phyloP scores from a whole-genome alignment of 2,888 invertebrate species.

The Chaetogeoica ovagalla region DNA sequence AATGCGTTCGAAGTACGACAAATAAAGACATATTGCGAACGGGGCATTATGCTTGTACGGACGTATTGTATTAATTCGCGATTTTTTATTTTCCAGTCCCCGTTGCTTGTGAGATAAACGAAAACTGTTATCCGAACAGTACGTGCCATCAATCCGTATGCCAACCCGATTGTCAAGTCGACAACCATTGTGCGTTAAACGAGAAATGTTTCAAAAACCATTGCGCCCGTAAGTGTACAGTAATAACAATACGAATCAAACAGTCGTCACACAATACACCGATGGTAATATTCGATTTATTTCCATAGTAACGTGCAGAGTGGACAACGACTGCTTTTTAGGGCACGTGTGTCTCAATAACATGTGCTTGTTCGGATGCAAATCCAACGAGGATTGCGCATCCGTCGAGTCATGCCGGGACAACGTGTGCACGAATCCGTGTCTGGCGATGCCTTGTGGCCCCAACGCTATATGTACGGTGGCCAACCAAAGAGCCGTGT shows the following conservation, averaged over 20 bases:
- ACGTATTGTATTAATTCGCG: background rate
- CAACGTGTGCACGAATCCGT: constrained; percentile 80
- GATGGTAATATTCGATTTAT: background rate
- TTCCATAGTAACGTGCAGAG: constrained; percentile 76
- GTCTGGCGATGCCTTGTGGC: constrained; percentile 77
- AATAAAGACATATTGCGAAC: background rate
- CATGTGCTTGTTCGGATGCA: constrained; percentile 84
- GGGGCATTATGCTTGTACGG: background rate
- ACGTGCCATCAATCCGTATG: constrained; percentile 82
- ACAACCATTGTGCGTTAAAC: constrained; percentile 84
- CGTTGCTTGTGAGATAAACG: constrained; percentile 70
- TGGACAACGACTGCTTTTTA: constrained; percentile 89
- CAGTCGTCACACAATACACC: no score
- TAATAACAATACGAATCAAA: no score
- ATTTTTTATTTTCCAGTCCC: constrained; percentile 66
- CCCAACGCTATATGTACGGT: constrained; percentile 82
- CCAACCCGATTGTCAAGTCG: constrained; percentile 72
- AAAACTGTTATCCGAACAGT: constrained; percentile 73
- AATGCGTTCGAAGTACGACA: constrained; percentile 79
- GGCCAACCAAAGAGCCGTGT: constrained; percentile 77
- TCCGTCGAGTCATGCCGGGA: constrained; percentile 79
- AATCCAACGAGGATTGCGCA: constrained; percentile 84
- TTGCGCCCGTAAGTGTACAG: constrained; percentile 71
- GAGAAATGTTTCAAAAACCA: constrained; percentile 83
- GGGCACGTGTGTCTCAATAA: constrained; percentile 86